A percentile compares a stretch with the other conserved stretches of the same genome.
These are phyloP conservation scores for Hololepta plana DNA, from an alignment of 2,888 invertebrate genomes.

Conservation along the genomic window DNA sequence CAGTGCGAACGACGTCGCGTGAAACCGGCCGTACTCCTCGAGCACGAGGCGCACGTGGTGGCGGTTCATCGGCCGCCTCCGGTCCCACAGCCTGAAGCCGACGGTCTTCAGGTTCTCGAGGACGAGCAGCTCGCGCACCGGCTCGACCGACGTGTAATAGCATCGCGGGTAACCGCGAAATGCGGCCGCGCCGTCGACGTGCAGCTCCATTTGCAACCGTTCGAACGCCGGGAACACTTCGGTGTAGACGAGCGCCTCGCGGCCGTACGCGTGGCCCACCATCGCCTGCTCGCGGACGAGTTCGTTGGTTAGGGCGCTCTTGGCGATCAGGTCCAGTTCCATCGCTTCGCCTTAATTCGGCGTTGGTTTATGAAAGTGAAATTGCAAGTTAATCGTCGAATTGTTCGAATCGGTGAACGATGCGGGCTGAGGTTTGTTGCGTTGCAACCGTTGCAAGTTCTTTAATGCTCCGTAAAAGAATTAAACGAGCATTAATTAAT, in stretches of 20 bases:
- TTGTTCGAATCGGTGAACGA: too few species aligned
- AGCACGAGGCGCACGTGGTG: slow-evolving; percentile 7
- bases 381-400: too few species aligned
- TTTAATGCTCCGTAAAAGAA: too few species aligned
- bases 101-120: slow-evolving; percentile 7
- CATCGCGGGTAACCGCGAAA: slow-evolving; percentile 6
- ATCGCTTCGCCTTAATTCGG: too few species aligned
- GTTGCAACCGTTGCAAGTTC: too few species aligned
- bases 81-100: slow-evolving; percentile 8
- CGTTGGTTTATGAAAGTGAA: too few species aligned
- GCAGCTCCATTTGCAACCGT: slow-evolving; percentile 5
- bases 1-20: slow-evolving; percentile 8
- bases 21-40: slow-evolving; percentile 8
- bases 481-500: too few species aligned
- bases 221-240: slow-evolving; percentile 6
- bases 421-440: too few species aligned
- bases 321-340: too few species aligned
- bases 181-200: slow-evolving; percentile 1
- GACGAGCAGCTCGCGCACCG: slow-evolving; percentile 5
- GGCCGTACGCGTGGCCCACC: slow-evolving; percentile 6
- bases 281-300: too few species aligned
- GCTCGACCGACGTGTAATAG: slow-evolving; percentile 5
- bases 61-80: slow-evolving; percentile 7
- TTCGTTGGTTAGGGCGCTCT: too few species aligned
- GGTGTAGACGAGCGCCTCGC: slow-evolving; percentile 8